Conservation (phyloP, 2,797 vertebrate species). For the Ctenopoma kingsleyae region DNA sequence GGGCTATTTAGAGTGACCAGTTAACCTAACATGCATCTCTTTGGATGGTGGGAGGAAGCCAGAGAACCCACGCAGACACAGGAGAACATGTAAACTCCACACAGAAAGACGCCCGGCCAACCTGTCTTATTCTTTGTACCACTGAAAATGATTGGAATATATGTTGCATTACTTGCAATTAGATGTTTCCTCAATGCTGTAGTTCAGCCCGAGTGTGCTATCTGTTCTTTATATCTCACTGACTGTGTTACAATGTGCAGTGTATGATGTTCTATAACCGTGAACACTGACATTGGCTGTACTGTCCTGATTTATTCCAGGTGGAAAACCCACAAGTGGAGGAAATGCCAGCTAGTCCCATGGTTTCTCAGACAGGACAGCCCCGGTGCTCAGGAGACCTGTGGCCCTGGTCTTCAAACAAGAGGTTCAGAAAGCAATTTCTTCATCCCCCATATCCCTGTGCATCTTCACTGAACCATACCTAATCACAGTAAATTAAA, state of each 20-base stretch:
- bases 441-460: not conserved
- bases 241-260: not conserved
- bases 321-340: slow-evolving; percentile 99
- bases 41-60: too few species aligned
- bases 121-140: too few species aligned
- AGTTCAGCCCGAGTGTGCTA: not conserved
- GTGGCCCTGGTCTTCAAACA: slow-evolving; percentile 94
- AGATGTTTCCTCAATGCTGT: too few species aligned
- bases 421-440: slow-evolving; percentile 85
- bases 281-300: not conserved
- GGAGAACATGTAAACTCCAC: too few species aligned
- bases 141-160: too few species aligned
- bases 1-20: too few species aligned
- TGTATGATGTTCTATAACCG: not conserved
- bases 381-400: slow-evolving; percentile 92
- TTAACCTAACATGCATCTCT: too few species aligned
- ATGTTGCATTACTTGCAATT: not conserved
- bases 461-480: slow-evolving; percentile 14
- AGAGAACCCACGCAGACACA: too few species aligned
- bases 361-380: slow-evolving; percentile 92
- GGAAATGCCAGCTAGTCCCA: slow-evolving; percentile 94
- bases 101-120: too few species aligned
- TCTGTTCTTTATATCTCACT: not conserved
- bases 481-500: slow-evolving; percentile 40
- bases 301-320: slow-evolving; percentile 73